Base-by-base conservation (phyloP, 2,113 vertebrate species). In the Fregetta grallaria region DNA sequence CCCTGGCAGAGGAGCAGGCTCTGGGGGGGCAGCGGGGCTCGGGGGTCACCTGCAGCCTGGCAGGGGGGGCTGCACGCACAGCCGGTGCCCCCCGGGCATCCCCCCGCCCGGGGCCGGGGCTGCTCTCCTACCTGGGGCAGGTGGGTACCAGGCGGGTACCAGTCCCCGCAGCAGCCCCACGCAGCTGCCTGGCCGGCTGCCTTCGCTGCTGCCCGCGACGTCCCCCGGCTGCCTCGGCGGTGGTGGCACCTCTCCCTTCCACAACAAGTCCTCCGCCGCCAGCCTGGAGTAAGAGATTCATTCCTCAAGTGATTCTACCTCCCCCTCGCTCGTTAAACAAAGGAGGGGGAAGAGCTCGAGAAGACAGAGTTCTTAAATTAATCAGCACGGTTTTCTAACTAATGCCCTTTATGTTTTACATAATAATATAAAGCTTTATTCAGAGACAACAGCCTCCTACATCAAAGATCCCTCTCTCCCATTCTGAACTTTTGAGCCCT, bases 341-440 rank as follows among this genome's bases (percentile, higher is more conserved):
- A 84, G 75, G 49, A 75, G 63, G 26, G 70, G 75, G 91, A 53
- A 52, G 71, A 86, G 72, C 62, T 42, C 1, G 2, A 21, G 34
- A 75, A 65, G 88, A 87, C 63, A 40, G 79, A 61, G 56, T 8
- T 73, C 52, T 50, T 75, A 40, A 75, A 87, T 88, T 72, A 94
- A 92, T 72, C 91, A 67, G 83, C 62, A 13, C 42, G 8, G 68
- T 47, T 83, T 63, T 40, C 85, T 75, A 65, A 75, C 82, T 26
- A 71, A 82, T 94, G 92, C 81, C 90, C 88, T 94, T 80, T 40
- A n/a, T 96, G 90, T 84, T 94, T 90, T 94, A 91, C 94, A 95
- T 92, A 68, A 91, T 93, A 85, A 75, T 18, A 71, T 53, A 83
- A 94, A 94, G 82, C 86, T 92, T 80, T 73, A 55, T 25, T 68